These are phyloP conservation scores for Archips xylosteana DNA, from an alignment of 2,888 invertebrate genomes.

Conservation along the genomic window DNA sequence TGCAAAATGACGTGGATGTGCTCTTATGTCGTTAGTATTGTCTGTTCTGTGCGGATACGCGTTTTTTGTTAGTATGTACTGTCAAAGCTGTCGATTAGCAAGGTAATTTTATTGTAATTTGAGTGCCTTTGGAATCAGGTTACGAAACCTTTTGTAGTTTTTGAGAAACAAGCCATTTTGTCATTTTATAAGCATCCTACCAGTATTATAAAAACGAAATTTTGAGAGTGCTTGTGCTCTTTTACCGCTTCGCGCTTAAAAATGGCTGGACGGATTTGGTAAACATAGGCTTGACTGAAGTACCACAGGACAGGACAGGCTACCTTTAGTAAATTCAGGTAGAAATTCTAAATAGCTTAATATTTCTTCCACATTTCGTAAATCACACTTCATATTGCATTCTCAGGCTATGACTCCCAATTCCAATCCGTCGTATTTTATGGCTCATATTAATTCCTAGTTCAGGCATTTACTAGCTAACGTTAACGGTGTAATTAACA, in stretches of 20 bases:
- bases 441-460: background rate
- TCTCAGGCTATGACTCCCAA: background rate
- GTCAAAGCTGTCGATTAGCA: slow-evolving; percentile 23
- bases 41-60: slow-evolving; percentile 6
- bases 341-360: background rate
- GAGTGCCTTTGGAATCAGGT: slow-evolving; percentile 12
- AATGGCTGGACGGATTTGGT: too few relatives aligned
- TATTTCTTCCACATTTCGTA: too few relatives aligned
- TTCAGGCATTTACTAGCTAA: background rate
- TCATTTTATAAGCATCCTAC: background rate
- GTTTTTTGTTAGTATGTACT: slow-evolving; percentile 13
- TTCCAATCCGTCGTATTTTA: background rate
- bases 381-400: background rate
- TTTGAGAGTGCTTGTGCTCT: too few relatives aligned
- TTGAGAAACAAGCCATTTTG: background rate
- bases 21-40: slow-evolving; percentile 18
- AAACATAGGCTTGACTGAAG: too few relatives aligned
- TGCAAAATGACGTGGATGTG: background rate
- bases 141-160: background rate
- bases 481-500: background rate
- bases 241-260: too few relatives aligned
- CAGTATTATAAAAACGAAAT: background rate
- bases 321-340: too few relatives aligned
- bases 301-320: too few relatives aligned
- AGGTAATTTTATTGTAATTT: slow-evolving; percentile 23